phyloP scores from a whole-genome alignment of 2,113 vertebrate genomes.

The Actinemys pallida region DNA sequence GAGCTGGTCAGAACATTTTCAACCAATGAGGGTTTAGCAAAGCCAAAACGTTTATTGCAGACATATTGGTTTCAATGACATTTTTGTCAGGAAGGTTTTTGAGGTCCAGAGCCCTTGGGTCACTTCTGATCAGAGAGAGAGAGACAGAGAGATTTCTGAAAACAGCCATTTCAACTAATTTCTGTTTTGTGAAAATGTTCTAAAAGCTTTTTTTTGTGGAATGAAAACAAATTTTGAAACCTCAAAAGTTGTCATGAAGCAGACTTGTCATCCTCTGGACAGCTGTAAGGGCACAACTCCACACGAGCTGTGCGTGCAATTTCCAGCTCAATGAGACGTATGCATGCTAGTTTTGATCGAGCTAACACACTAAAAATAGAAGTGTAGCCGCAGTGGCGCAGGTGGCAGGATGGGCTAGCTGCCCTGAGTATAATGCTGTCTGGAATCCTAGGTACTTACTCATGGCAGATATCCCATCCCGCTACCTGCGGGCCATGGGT shows the following conservation, averaged over 20 bases:
- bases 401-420: background rate
- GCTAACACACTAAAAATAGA: background rate
- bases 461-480: background rate
- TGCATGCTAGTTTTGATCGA: background rate
- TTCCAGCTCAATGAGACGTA: background rate
- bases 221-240: background rate
- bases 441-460: background rate
- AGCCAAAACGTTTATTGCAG: conserved; percentile 42
- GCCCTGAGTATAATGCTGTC: background rate
- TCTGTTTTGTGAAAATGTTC: background rate
- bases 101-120: background rate
- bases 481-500: background rate
- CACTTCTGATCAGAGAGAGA: conserved; percentile 10
- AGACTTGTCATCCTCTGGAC: background rate
- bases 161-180: background rate
- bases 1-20: conserved; percentile 19
- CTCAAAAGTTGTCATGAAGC: background rate
- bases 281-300: rapidly evolving
- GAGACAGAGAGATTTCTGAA: background rate
- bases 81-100: conserved; percentile 26
- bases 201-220: background rate
- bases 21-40: conserved; percentile 35
- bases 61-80: conserved; percentile 16
- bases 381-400: background rate
- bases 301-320: background rate